Evolutionary conservation across 1,140 invertebrate genomes (phyloP), one percentile per base, ranked within the genome.

Genomic region (Diabrotica undecimpunctata): DNA sequence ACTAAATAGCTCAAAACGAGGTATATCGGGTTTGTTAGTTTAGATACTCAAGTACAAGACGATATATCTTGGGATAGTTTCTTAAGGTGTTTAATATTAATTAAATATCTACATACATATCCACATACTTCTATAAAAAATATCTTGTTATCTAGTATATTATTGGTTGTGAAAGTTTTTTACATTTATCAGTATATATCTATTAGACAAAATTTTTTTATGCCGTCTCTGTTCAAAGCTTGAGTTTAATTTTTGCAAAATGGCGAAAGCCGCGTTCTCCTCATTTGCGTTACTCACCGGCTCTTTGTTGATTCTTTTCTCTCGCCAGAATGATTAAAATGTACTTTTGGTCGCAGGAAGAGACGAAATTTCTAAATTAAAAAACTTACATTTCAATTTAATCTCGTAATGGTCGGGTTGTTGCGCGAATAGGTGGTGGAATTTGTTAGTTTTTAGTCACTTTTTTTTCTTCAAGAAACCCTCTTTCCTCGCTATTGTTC

Each of bases 301-400:
- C 37, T 59, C 51, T 55, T 46, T 59, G 57, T 39, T 39, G 57
- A 14, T 14, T 59, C 57, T 46, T 59, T 59, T 59, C 57, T 36
- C 8, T 46, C 41, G 57, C 10, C 41, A 59, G 37, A 37, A 59
- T 59, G 57, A 59, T 59, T 59, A 50, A 59, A 59, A 59, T 59
- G 41, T 59, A 59, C 57, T 59, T 46, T 37, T 9, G 37, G n/a
- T 14, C 57, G 57, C 37, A 41, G 41, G 37, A 46, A 59, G 25
- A 13, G 11, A 13, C 38, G 11, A 37, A 59, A 46, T 55, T 25
- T 25, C 25, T 55, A 55, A 46, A 55, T 7, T 14, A 55, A 50
- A 59, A 59, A 59, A 59, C 57, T 59, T 46, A 41, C 57, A 50
- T 39, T 46, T 39, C 57, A 46, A 46, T 59, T 50, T 50, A 59